A percentile compares a stretch with the other conserved stretches of the same genome.
Evolutionary conservation across 2,113 vertebrate genomes (phyloP).

Genomic region (Peromyscus maniculatus): DNA sequence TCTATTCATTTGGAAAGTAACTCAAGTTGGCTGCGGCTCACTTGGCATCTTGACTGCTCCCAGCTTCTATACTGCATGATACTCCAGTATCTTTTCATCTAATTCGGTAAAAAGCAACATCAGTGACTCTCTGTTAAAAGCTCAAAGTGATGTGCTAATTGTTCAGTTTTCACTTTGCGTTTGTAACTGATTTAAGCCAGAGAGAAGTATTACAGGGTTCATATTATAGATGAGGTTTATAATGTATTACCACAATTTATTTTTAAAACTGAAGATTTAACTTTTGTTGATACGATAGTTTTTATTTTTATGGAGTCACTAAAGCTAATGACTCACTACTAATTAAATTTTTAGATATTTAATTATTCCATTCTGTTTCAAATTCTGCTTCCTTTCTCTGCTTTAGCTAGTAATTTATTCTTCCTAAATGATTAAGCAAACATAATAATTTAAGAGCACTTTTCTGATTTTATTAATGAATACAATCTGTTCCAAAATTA

Average conservation of each 20-base stretch:
- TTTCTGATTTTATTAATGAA: slow-evolving; percentile 59
- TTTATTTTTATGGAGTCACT: neutral
- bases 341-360: slow-evolving; percentile 54
- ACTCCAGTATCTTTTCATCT: slow-evolving; percentile 47
- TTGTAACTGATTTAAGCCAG: slow-evolving; percentile 47
- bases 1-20: slow-evolving; percentile 15
- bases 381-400: neutral
- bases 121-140: neutral
- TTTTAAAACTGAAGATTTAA: neutral
- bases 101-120: slow-evolving; percentile 1
- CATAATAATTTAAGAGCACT: neutral
- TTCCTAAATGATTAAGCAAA: neutral
- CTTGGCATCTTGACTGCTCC: neutral
- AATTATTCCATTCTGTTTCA: slow-evolving; percentile 6
- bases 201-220: slow-evolving; percentile 4
- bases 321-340: neutral
- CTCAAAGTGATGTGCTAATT: slow-evolving; percentile 1
- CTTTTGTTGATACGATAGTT: slow-evolving; percentile 12
- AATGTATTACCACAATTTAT: neutral
- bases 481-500: neutral
- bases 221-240: slow-evolving; percentile 44
- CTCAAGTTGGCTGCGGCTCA: neutral
- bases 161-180: slow-evolving; percentile 22
- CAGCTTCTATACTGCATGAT: neutral
- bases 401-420: slow-evolving; percentile 44